Evolutionary conservation across 2,888 invertebrate species (phyloP).

Genomic region (Heliconius hortense): DNA sequence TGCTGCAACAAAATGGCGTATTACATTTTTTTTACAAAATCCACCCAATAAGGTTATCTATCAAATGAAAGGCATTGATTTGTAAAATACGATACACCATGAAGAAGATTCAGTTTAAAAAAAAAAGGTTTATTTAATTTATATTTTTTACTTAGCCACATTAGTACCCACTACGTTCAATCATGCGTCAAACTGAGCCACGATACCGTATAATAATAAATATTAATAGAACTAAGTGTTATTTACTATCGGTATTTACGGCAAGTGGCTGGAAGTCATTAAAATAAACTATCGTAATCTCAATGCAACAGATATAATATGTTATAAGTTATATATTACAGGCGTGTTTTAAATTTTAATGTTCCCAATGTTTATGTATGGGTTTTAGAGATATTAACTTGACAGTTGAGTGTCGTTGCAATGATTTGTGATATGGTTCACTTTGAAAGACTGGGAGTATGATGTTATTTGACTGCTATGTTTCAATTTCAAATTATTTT

Average conservation of each 20-base stretch:
- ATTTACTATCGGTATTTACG: constrained; percentile 22
- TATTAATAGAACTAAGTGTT: constrained; percentile 17
- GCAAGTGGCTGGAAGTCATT: constrained; percentile 19
- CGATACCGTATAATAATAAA: constrained; percentile 10
- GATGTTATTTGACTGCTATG: background rate
- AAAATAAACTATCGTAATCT: constrained; percentile 21
- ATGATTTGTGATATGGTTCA: constrained; percentile 11
- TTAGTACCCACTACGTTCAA: background rate
- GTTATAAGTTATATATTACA: background rate
- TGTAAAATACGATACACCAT: no score
- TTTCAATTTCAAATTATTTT: background rate
- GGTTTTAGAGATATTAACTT: constrained; percentile 18
- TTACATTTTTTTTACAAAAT: no score
- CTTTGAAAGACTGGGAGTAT: background rate
- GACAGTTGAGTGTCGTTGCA: constrained; percentile 14
- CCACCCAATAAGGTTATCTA: no score
- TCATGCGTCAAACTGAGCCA: background rate
- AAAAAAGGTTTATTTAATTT: no score
- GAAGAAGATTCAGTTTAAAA: no score
- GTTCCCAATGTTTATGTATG: constrained; percentile 19
- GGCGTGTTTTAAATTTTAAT: constrained; percentile 22
- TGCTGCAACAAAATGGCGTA: no score
- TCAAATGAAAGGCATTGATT: no score
- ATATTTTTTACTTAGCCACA: background rate
- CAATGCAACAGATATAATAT: constrained; percentile 13